Evolutionary conservation across 2,888 invertebrate species (phyloP).

Genomic region (Limnephilus rhombicus): DNA sequence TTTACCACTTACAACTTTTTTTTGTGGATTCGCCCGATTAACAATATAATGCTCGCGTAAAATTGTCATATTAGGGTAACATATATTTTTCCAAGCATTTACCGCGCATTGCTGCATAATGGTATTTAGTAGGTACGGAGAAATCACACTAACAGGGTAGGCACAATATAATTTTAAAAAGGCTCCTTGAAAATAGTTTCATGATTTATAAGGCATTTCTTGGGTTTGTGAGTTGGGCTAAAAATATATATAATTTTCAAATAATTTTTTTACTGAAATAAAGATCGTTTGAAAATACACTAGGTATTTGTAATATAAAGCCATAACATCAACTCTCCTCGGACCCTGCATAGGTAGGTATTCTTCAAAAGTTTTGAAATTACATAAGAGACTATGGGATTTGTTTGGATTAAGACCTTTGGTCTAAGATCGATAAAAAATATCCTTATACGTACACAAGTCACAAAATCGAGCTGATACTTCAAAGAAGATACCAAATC

Average conservation of each 20-base stretch:
- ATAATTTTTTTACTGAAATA: background rate
- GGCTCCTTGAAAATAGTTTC: background rate
- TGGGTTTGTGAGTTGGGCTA: background rate
- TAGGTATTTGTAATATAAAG: background rate
- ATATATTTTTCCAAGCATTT: too few relatives aligned
- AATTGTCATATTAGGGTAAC: background rate
- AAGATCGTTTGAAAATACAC: background rate
- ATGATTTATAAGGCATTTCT: background rate
- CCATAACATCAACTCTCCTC: background rate
- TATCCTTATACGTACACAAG: background rate
- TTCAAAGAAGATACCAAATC: conserved; percentile 20
- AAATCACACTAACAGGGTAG: background rate
- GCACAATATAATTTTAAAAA: background rate
- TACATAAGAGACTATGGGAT: conserved; percentile 11
- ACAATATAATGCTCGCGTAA: background rate
- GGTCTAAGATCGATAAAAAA: background rate
- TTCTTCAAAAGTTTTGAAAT: conserved; percentile 12
- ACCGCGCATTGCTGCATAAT: too few relatives aligned
- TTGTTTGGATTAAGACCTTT: background rate
- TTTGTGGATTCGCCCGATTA: background rate
- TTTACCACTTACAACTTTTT: background rate
- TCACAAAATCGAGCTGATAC: conserved; percentile 7
- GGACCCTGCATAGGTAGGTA: background rate
- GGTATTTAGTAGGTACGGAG: too few relatives aligned
- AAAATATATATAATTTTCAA: background rate